These are phyloP conservation scores for Magallana nippona DNA, from an alignment of 2,888 invertebrate genomes.

Conservation along the genomic window DNA sequence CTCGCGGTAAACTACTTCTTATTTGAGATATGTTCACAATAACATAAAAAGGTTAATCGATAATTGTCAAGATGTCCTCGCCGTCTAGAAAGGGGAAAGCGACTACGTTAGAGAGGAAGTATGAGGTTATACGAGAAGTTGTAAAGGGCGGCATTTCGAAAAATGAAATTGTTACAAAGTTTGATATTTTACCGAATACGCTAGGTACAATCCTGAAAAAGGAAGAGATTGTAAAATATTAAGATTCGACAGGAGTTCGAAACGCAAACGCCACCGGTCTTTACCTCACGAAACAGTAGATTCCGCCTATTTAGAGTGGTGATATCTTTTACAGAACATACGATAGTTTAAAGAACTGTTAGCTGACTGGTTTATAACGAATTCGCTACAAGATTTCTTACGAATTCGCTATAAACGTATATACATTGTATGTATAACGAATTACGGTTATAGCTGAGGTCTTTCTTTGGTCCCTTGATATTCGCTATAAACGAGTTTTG, in stretches of 20 bases:
- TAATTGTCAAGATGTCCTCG: neutral
- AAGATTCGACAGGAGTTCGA: conserved; percentile 4
- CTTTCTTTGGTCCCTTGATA: too few relatives aligned
- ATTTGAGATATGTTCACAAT: neutral
- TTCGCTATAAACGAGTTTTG: too few relatives aligned
- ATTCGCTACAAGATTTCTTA: too few relatives aligned
- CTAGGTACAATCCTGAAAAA: conserved; percentile 40
- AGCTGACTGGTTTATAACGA: too few relatives aligned
- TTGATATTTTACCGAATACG: conserved; percentile 40
- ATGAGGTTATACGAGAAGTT: conserved; percentile 34
- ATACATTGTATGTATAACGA: too few relatives aligned
- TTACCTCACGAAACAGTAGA: too few relatives aligned
- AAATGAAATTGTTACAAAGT: conserved; percentile 28
- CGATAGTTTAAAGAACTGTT: too few relatives aligned
- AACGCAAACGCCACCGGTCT: too few relatives aligned
- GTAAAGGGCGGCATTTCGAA: neutral
- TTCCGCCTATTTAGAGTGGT: too few relatives aligned
- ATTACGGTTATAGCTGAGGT: too few relatives aligned
- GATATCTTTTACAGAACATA: too few relatives aligned
- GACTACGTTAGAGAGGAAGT: conserved; percentile 33
- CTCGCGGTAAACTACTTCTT: neutral
- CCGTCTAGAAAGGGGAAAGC: conserved; percentile 32
- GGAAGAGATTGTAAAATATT: conserved; percentile 23
- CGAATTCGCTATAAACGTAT: too few relatives aligned
- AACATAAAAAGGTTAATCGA: neutral